Evolutionary conservation across 2,797 vertebrate species (phyloP), one percentile per base, ranked within the genome.

Genomic region (Lepidocolaptes lacrymiger): DNA sequence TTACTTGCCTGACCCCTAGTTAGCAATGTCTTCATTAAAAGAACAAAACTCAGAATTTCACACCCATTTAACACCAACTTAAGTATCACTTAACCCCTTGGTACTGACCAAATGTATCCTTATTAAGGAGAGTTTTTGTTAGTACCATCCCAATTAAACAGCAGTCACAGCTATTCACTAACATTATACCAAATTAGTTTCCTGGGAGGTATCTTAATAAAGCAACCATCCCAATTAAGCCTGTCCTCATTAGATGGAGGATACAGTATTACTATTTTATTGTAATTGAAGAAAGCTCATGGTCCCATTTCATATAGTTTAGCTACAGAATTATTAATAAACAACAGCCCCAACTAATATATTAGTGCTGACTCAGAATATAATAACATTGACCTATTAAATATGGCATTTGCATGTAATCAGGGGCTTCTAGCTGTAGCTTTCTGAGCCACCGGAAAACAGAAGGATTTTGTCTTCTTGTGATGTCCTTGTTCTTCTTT

Each of bases 151-250:
- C 96, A 96, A 92, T 97, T 97, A 97, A 97, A 95, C 95, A 96
- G 93, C 93, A 95, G 93, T 96, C 96, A 96, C 92, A 96, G 97
- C 96, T 97, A 97, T 97, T 97, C 97, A 97, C 93, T 96, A 96
- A 91, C 95, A 94, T 97, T 97, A 92, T 59, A 91, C 95, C 96
- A 94, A 97, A 97, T 97, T 96, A 96, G 96, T 97, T 97, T 97
- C 97, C 96, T 97, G 97, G 97, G 97, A 97, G 93, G 96, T 96
- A 95, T 95, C 97, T 97, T 97, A 97, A 97, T 97, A 97, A 97
- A 96, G 95, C 93, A 97, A 95, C 96, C 91, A 88, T 96, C 96
- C 97, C 97, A 97, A 97, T 97, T 97, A 97, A 97, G 95, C 91
- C 96, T 94, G 92, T 96, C 96, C 96, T 97, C 96, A 97, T 97